Conservation (phyloP, 2,888 invertebrate genomes). For the Plusia festucae region DNA sequence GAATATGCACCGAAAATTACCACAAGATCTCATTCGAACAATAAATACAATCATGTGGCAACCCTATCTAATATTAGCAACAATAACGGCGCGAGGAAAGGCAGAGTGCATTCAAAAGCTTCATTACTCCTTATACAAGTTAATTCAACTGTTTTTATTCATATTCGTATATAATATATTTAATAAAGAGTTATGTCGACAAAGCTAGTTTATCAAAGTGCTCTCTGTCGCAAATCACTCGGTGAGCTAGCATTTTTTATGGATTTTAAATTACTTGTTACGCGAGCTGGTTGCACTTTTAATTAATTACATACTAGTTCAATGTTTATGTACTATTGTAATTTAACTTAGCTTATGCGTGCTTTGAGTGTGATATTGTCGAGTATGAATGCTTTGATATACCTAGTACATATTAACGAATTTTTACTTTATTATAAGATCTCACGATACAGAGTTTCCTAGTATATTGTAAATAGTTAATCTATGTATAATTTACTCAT, state of each 20-base stretch:
- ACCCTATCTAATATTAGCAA: conserved; percentile 28
- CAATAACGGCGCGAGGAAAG: conserved; percentile 41
- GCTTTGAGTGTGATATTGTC: neutral
- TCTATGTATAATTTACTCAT: no score
- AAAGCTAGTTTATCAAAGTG: conserved; percentile 8
- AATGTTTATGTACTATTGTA: conserved; percentile 13
- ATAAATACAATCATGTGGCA: conserved; percentile 6
- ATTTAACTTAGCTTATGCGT: neutral
- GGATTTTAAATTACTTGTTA: conserved; percentile 22
- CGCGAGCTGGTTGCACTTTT: conserved; percentile 25
- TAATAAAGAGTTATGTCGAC: no score
- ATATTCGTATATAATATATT: no score
- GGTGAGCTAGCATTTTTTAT: conserved; percentile 29
- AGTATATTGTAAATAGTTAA: no score
- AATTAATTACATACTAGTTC: conserved; percentile 29
- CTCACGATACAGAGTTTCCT: no score
- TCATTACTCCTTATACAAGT: conserved; percentile 26
- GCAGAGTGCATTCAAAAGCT: conserved; percentile 44
- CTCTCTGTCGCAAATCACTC: conserved; percentile 36
- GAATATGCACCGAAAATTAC: no score
- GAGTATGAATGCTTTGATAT: neutral
- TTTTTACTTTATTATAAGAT: neutral
- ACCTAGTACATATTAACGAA: no score
- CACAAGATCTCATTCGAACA: neutral
- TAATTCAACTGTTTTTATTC: conserved; percentile 41